These are phyloP conservation scores for Silurus meridionalis DNA, from an alignment of 2,113 vertebrate species.

Conservation along the genomic window DNA sequence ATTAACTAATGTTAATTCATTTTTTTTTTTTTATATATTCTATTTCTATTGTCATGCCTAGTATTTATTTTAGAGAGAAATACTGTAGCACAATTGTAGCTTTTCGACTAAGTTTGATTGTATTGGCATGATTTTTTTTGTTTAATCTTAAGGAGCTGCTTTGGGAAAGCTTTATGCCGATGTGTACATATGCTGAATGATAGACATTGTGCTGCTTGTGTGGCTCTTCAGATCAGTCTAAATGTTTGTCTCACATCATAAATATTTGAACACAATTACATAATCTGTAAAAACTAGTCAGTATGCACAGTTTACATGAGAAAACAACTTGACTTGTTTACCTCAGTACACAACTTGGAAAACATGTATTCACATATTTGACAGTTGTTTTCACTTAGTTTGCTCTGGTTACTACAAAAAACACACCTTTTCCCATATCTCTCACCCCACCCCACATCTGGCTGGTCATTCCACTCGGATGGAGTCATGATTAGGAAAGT, in stretches of 20 bases:
- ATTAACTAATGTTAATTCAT: too few relatives aligned
- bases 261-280: conserved; percentile 18
- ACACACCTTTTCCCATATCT: conserved; percentile 50
- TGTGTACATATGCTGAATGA: neutral
- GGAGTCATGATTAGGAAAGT: conserved; percentile 60
- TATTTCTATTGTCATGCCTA: neutral
- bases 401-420: conserved; percentile 15
- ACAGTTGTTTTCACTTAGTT: conserved; percentile 9
- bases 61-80: neutral
- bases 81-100: neutral
- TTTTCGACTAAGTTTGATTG: too few relatives aligned
- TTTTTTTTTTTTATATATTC: too few relatives aligned
- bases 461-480: conserved; percentile 61
- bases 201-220: neutral
- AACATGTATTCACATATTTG: neutral
- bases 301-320: conserved; percentile 6
- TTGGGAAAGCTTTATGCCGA: neutral
- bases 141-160: neutral
- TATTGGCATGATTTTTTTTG: neutral
- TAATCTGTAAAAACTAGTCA: conserved; percentile 6
- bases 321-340: conserved; percentile 10
- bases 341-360: neutral
- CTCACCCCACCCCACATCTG: conserved; percentile 61
- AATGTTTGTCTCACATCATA: conserved; percentile 29
- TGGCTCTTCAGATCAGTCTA: conserved; percentile 2